phyloP scores from a whole-genome alignment of 2,113 vertebrate species.

The Coracopsis vasa region DNA sequence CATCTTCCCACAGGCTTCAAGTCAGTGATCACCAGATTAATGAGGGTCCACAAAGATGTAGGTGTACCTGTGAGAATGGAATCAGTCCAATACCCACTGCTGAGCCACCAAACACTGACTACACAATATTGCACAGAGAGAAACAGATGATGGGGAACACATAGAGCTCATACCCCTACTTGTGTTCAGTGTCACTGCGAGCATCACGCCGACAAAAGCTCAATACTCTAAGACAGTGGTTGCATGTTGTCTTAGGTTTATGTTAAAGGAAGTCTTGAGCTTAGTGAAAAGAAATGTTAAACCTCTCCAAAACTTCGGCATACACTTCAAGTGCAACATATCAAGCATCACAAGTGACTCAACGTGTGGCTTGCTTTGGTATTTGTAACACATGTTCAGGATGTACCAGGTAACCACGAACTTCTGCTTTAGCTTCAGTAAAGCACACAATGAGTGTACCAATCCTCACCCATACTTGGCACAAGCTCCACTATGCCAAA shows the following conservation, averaged over 20 bases:
- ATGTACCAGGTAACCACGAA: not conserved
- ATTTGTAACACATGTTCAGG: not conserved
- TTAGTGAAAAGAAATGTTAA: not conserved
- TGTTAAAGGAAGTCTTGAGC: not conserved
- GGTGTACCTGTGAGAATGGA: not conserved
- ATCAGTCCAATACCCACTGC: not conserved
- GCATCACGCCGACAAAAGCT: not conserved
- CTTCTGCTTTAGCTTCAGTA: not conserved
- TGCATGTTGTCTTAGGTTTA: not conserved
- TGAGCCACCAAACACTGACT: not conserved
- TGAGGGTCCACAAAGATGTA: not conserved
- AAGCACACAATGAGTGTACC: not conserved
- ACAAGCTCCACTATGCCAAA: not conserved
- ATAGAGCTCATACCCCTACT: not conserved
- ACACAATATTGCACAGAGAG: not conserved
- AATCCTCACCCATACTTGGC: not conserved
- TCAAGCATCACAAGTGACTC: not conserved
- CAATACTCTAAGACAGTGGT: not conserved
- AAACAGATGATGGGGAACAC: not conserved
- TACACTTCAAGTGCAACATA: not conserved
- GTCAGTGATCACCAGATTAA: not conserved
- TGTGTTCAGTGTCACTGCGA: not conserved
- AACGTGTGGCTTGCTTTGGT: not conserved
- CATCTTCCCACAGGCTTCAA: not conserved
- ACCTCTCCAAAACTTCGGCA: not conserved